Base-by-base conservation (phyloP, 2,888 invertebrate genomes). In the Drosophila macrothrix region DNA sequence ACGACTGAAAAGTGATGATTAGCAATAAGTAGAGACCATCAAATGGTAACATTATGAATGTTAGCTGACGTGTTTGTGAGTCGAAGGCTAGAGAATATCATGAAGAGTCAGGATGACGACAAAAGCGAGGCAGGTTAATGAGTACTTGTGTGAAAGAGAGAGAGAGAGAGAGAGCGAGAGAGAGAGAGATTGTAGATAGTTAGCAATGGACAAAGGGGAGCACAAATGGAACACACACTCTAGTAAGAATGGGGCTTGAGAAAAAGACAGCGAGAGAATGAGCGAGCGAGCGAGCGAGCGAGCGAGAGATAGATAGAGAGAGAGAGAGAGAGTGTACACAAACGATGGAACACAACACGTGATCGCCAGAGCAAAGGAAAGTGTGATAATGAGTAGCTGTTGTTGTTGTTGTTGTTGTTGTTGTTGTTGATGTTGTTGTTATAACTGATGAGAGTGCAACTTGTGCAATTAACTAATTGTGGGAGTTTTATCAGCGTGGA, bases 361-460 rank as follows among this genome's bases (percentile, higher is more conserved):
- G 73, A 58, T 28, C 43, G 56, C 63, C 60, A 54, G 46, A 54
- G 61, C 25, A 16, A 31, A 35, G 37, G 12, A 25, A 46, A 35
- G 33, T 55, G 37, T 61, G 60, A 50, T 56, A 61, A 61, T 73
- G 74, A 66, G 35, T 73, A 66, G 33, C 5, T 37, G 25, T 19
- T 39, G 37, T 19, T 25, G 37, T 4, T 33, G 9, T 19, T 56
- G 59, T 60, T 65, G 67, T 59, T 62, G 52, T 4, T 54, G 35
- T 65, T 65, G 52, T 4, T 22, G 35, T 12, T 54, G 35, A 1
- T 35, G 25, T 7, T 58, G 74, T 74, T 67, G 76, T 68, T 75
- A 63, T 33, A 56, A 56, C 67, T 61, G 54, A 74, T 73, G 73
- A 72, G 56, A 43, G 61, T 41, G 52, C 41, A 41, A 29, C 35